phyloP scores from a whole-genome alignment of 2,888 invertebrate genomes.

The Cheilosia soror region DNA sequence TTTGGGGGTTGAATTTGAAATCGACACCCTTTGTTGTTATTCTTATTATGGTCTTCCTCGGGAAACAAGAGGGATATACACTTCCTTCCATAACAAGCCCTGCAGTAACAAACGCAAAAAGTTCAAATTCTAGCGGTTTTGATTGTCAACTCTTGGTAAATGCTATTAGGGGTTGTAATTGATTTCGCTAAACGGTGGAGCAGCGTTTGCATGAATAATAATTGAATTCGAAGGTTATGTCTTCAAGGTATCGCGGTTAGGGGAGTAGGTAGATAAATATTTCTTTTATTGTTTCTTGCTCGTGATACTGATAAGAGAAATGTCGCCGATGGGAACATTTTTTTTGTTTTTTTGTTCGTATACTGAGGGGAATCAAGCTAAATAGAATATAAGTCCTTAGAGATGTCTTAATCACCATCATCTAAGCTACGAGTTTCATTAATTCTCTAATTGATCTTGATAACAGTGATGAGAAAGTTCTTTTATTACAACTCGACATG shows the following conservation, averaged over 20 bases:
- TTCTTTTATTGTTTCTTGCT: slow-evolving; percentile 71
- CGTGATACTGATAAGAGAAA: slow-evolving; percentile 60
- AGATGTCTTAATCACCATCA: slow-evolving; percentile 57
- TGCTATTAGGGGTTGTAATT: slow-evolving; percentile 75
- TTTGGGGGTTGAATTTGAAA: slow-evolving; percentile 70
- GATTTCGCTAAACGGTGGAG: slow-evolving; percentile 75
- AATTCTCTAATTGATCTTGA: slow-evolving; percentile 72
- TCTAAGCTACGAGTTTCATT: slow-evolving; percentile 65
- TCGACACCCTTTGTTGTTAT: slow-evolving; percentile 68
- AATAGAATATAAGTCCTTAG: slow-evolving; percentile 36
- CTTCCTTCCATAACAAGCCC: slow-evolving; percentile 18
- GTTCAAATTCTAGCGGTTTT: slow-evolving; percentile 67
- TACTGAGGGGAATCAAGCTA: slow-evolving; percentile 34
- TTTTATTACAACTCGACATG: slow-evolving; percentile 42
- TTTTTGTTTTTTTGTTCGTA: neutral
- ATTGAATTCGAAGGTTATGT: slow-evolving; percentile 72
- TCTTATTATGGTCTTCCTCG: slow-evolving; percentile 51
- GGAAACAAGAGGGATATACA: slow-evolving; percentile 12
- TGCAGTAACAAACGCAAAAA: slow-evolving; percentile 21
- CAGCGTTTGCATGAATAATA: slow-evolving; percentile 74
- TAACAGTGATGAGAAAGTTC: slow-evolving; percentile 69
- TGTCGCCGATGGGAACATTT: slow-evolving; percentile 11
- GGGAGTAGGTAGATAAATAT: slow-evolving; percentile 51
- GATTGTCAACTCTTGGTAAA: slow-evolving; percentile 74
- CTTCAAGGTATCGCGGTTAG: slow-evolving; percentile 66